Conservation (phyloP, 2,113 vertebrate species). For the Xerus inauris region DNA sequence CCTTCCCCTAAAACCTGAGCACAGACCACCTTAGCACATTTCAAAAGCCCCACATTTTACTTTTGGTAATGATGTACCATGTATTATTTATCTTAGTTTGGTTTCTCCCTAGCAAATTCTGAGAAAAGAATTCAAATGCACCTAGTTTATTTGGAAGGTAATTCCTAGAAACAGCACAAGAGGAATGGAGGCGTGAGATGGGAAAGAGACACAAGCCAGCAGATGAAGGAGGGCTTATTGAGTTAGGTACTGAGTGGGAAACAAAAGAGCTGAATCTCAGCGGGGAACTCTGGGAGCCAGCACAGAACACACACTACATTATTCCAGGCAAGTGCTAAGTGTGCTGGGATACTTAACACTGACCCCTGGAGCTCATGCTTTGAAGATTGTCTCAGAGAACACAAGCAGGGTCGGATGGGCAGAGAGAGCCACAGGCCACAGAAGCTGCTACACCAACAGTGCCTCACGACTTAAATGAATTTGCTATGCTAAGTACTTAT, state of each 20-base stretch:
- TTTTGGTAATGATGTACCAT: neutral
- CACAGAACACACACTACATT: neutral
- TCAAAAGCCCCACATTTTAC: neutral
- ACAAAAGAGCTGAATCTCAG: neutral
- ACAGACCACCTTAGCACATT: neutral
- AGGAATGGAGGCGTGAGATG: neutral
- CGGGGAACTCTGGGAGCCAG: neutral
- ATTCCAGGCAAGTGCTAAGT: neutral
- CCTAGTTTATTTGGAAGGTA: neutral
- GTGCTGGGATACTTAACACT: neutral
- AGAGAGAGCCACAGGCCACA: neutral
- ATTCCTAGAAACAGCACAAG: neutral
- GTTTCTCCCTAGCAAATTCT: neutral
- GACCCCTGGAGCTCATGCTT: neutral
- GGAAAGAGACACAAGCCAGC: neutral
- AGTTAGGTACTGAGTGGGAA: neutral
- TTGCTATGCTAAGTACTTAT: neutral
- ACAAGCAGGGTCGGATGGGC: neutral
- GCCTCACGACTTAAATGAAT: neutral
- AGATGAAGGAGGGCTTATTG: neutral
- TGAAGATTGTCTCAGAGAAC: neutral
- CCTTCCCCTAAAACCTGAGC: neutral
- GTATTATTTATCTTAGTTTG: neutral
- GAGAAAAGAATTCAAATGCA: neutral
- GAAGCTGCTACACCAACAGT: neutral